Conservation (phyloP, 2,888 invertebrate genomes). For the Saturnia japonica region DNA sequence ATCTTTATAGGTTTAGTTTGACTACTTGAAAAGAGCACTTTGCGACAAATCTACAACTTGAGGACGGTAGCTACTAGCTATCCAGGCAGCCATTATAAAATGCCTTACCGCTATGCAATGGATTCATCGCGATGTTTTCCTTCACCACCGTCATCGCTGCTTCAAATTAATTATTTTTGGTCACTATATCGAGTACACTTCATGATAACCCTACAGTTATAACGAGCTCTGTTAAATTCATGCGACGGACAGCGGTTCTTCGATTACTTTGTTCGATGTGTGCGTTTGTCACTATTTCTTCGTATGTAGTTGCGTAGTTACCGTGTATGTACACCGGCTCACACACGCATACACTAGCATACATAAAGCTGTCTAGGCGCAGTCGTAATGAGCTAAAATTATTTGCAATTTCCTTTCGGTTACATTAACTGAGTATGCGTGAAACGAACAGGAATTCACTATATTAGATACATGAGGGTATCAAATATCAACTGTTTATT, state of each 20-base stretch:
- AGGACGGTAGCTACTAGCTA: no score
- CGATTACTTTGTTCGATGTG: slow-evolving; percentile 46
- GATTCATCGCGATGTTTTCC: not conserved
- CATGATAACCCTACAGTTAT: slow-evolving; percentile 29
- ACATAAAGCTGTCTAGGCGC: slow-evolving; percentile 40
- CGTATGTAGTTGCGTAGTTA: slow-evolving; percentile 48
- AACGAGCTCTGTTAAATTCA: slow-evolving; percentile 40
- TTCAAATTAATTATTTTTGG: not conserved
- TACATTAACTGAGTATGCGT: slow-evolving; percentile 19
- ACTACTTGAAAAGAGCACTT: no score
- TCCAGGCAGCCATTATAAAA: no score
- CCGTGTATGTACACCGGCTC: slow-evolving; percentile 34
- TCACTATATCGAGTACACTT: not conserved
- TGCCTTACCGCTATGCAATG: not conserved
- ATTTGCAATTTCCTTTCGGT: slow-evolving; percentile 60
- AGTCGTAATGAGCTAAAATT: slow-evolving; percentile 56
- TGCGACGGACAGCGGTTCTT: slow-evolving; percentile 51
- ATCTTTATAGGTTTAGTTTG: no score
- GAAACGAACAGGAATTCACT: slow-evolving; percentile 12
- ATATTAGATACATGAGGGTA: slow-evolving; percentile 2
- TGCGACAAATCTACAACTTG: no score
- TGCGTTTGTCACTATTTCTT: slow-evolving; percentile 48
- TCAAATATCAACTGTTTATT: slow-evolving; percentile 17
- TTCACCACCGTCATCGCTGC: not conserved
- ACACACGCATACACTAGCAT: slow-evolving; percentile 27